These are phyloP conservation scores for Phenganax stokvisi DNA, from an alignment of 92 coral and sea anemone genomes.

Conservation along the genomic window DNA sequence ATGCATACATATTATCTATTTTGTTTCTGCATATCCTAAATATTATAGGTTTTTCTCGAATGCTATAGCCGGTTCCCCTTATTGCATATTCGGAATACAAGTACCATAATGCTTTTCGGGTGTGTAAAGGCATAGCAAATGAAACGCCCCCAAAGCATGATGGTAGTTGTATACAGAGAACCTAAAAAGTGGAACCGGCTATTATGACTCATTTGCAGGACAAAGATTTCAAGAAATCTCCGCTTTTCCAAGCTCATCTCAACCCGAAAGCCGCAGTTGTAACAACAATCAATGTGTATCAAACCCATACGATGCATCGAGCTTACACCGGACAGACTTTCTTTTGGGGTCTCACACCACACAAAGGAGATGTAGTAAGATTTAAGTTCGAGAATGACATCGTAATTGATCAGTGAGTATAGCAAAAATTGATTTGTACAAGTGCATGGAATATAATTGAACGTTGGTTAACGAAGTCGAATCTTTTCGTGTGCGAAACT, in stretches of 20 bases:
- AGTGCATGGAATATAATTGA: no score
- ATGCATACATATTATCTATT: no score
- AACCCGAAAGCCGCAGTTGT: conserved; percentile 71
- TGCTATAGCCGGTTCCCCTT: no score
- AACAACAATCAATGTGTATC: conserved; percentile 71
- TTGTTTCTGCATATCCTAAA: no score
- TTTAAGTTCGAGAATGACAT: conserved; percentile 57
- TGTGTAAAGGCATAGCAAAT: no score
- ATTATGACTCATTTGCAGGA: conserved; percentile 51
- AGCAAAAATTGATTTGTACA: neutral
- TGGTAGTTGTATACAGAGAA: no score
- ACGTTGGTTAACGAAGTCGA: no score
- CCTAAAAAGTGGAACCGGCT: neutral
- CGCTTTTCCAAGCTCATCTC: conserved; percentile 94
- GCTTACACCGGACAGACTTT: conserved; percentile 96
- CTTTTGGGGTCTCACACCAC: conserved; percentile 95
- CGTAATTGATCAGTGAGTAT: conserved; percentile 57
- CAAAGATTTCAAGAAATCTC: conserved; percentile 95
- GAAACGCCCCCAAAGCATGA: no score
- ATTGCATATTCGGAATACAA: no score
- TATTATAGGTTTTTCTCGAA: no score
- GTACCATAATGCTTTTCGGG: no score
- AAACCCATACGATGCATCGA: conserved; percentile 64
- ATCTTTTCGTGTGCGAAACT: no score
- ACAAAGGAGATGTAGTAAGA: conserved; percentile 78